phyloP scores from a whole-genome alignment of 1,140 invertebrate species.

The Pogonus chalceus region DNA sequence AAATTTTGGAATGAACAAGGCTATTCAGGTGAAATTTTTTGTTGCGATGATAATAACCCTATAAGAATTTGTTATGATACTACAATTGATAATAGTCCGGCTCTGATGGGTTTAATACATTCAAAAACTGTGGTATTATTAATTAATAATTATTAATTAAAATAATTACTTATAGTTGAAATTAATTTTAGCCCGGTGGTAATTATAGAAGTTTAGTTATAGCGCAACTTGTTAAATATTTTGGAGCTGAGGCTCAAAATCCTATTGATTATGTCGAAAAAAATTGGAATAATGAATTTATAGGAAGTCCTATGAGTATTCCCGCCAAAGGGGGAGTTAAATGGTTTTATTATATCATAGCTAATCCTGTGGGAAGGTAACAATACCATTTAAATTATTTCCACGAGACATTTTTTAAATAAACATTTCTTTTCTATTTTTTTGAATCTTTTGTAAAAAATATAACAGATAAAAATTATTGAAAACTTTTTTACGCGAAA shows the following conservation, averaged over 20 bases:
- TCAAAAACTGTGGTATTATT: not conserved
- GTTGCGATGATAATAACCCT: not conserved
- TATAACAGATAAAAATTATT: too few species aligned
- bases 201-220: constrained; percentile 12
- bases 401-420: not conserved
- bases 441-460: too few species aligned
- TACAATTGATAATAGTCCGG: constrained; percentile 8
- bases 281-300: constrained; percentile 13
- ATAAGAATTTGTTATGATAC: constrained; percentile 15
- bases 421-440: too few species aligned
- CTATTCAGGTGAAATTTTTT: constrained; percentile 16
- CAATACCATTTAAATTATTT: not conserved
- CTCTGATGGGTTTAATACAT: constrained; percentile 15
- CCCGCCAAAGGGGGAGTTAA: not conserved
- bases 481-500: too few species aligned
- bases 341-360: constrained; percentile 13
- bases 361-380: constrained; percentile 15
- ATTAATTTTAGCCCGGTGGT: not conserved
- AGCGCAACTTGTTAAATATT: constrained; percentile 15
- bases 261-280: constrained; percentile 20
- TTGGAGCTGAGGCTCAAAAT: constrained; percentile 18
- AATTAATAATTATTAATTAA: not conserved
- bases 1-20: constrained; percentile 18
- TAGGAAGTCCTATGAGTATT: constrained; percentile 7
- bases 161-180: too few species aligned